Evolutionary conservation across 2,113 vertebrate genomes (phyloP), one percentile per base, ranked within the genome.

Genomic region (Rhynchopsitta pachyrhyncha): DNA sequence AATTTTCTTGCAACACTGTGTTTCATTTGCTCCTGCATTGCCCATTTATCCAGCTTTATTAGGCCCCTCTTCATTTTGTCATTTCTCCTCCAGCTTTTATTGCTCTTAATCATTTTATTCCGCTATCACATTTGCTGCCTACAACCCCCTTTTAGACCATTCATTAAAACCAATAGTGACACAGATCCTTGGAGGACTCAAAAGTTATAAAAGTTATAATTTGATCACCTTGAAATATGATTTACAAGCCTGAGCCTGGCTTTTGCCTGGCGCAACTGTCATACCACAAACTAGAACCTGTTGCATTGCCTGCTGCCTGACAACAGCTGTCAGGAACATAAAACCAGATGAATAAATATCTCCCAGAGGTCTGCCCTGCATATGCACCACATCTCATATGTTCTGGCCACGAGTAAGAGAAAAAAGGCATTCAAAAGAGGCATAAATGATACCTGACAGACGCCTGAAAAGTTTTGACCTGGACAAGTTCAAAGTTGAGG

Each of bases 71-170:
- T 86, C 53, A 88, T 92, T 83, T 89, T 91, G 60, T 77, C 25
- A 81, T 78, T 91, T 83, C 66, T 94, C 39, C 39, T 93, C 35
- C 39, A 87, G 74, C 22, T 82, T 89, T 87, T 93, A 90, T 91
- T 74, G 62, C 55, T 82, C 42, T 68, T 75, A 78, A 89, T 94
- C 47, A 76, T 82, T 71, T 92, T 66, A 60, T 55, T 35, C 39
- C 52, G 71, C 37, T 11, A 11, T 79, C 47, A 39, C 28, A n/a
- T 92, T 91, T 94, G 23, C 77, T 76, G 42, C 57, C 15, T 82
- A 39, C 10, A 12, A 76, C 64, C 68, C 66, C 66, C 33, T 90
- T 92, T 87, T 64, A 82, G 41, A 64, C 25, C 11, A 67, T 85
- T 90, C 41, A 82, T 95, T 87, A 90, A 78, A 90, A 53, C 39